Base-by-base conservation (phyloP, 2,797 vertebrate genomes). In the Coranthus polyacanthus region DNA sequence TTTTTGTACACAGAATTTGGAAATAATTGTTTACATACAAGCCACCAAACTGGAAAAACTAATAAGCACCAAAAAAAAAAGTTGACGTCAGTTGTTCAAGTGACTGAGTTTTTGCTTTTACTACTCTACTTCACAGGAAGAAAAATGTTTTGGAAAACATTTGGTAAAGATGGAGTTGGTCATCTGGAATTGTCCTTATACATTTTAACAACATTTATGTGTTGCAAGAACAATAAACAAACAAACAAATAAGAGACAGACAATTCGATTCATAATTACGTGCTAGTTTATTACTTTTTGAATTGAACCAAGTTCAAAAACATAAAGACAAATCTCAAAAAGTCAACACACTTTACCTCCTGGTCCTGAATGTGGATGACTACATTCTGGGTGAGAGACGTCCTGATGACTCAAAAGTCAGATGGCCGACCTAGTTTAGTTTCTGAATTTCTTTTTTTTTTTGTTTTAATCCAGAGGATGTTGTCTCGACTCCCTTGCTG, bases 311-410 rank as follows among this genome's bases (percentile, higher is more conserved):
- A 29, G 43, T 61, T 51, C 8, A 13, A 68, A 58, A 60, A 21
- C 29, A 63, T n/a, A n/a, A 56, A 43, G 18, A 54, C 21, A 62
- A 57, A 50, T 42, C 12, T 7, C 15, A 63, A 3, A 75, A 3
- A 78, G 12, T 34, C n/a, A 34, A 68, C 21, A 79, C 26, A 53
- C 43, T 71, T 82, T 85, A 91, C 83, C 86, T 88, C 70, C 18
- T 36, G 46, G 9, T 36, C 9, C 16, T 39, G 12, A 18, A 18
- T 36, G 17, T 12, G 18, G 12, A 18, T 29, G 26, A 29, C 26
- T 29, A 29, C 26, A 4, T 29, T 29, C 3, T 29, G 26, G 26
- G 26, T 6, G 9, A 29, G 26, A 52, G n/a, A n/a, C n/a, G n/a
- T n/a, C 49, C 20, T 51, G 56, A n/a, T n/a, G n/a, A n/a, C n/a